Percentiles rank a stretch among this genome's conserved stretches.
phyloP scores from a whole-genome alignment of 2,113 vertebrate genomes.

The Isichthys henryi region DNA sequence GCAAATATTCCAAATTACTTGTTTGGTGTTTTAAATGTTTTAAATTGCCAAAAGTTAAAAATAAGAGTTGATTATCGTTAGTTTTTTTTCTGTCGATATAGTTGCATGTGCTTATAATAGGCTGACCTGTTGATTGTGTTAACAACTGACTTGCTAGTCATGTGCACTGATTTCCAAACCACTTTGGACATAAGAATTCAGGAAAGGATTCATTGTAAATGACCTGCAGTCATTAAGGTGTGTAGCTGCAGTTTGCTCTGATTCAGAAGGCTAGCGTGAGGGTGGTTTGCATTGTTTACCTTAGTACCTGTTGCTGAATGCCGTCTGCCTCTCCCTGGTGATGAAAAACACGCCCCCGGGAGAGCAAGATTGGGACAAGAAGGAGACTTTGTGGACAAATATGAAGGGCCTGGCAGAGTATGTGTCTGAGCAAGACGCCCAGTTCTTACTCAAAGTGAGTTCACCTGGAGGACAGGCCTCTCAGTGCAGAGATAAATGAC shows the following conservation, averaged over 20 bases:
- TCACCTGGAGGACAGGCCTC: background rate
- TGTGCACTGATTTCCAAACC: background rate
- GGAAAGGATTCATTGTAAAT: background rate
- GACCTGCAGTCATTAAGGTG: background rate
- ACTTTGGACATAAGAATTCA: background rate
- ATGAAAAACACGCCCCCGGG: slow-evolving; percentile 46
- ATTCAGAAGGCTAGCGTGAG: background rate
- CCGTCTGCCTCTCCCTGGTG: slow-evolving; percentile 64
- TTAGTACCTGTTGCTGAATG: slow-evolving; percentile 68
- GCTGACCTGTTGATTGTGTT: background rate
- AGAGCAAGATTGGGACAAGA: slow-evolving; percentile 35
- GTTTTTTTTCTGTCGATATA: background rate
- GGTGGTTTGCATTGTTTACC: background rate
- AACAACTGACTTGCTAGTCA: background rate
- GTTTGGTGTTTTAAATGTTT: background rate
- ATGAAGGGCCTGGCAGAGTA: slow-evolving; percentile 53
- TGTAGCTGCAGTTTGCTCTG: background rate
- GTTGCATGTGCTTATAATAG: background rate
- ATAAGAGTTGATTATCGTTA: background rate
- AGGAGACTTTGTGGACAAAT: slow-evolving; percentile 33
- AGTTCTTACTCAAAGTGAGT: slow-evolving; percentile 80
- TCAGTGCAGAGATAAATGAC: background rate
- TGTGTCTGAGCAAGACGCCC: slow-evolving; percentile 61
- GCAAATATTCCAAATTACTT: background rate
- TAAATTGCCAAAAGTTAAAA: background rate